Evolutionary conservation across 2,888 invertebrate species (phyloP).

Genomic region (Dynastes grantii): DNA sequence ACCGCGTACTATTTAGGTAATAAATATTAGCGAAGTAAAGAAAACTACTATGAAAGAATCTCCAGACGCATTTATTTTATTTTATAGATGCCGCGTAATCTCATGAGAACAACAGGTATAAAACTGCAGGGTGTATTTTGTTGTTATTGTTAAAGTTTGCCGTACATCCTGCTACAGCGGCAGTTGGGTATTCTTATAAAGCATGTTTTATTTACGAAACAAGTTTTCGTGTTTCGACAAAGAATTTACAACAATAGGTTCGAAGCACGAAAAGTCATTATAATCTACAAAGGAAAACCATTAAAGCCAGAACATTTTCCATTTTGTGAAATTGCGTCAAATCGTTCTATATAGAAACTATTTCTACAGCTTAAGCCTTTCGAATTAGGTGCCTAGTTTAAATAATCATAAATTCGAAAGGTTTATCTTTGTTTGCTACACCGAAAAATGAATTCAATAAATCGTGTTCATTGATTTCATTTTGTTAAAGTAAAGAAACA

Average conservation of each 20-base stretch:
- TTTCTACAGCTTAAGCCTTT: too few relatives aligned
- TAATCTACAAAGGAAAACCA: too few relatives aligned
- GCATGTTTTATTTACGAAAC: conserved; percentile 1
- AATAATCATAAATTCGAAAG: too few relatives aligned
- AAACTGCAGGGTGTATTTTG: conserved; percentile 27
- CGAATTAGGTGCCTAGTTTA: too few relatives aligned
- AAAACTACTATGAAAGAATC: conserved; percentile 47
- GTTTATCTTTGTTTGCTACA: too few relatives aligned
- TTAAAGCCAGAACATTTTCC: too few relatives aligned
- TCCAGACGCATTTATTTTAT: conserved; percentile 51
- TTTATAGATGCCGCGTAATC: conserved; percentile 50
- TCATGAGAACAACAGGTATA: conserved; percentile 46
- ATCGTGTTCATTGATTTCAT: too few relatives aligned
- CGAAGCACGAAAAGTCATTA: too few relatives aligned
- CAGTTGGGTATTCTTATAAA: not conserved
- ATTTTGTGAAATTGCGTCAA: too few relatives aligned
- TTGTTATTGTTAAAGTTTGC: conserved; percentile 32
- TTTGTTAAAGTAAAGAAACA: too few relatives aligned
- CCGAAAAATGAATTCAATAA: too few relatives aligned
- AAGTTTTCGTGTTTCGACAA: not conserved
- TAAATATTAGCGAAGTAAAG: conserved; percentile 46
- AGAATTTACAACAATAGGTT: not conserved
- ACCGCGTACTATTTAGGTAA: conserved; percentile 40
- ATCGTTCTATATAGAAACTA: too few relatives aligned
- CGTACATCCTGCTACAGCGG: not conserved